Evolutionary conservation across 2,113 vertebrate species (phyloP).

Genomic region (Bufo gargarizans): DNA sequence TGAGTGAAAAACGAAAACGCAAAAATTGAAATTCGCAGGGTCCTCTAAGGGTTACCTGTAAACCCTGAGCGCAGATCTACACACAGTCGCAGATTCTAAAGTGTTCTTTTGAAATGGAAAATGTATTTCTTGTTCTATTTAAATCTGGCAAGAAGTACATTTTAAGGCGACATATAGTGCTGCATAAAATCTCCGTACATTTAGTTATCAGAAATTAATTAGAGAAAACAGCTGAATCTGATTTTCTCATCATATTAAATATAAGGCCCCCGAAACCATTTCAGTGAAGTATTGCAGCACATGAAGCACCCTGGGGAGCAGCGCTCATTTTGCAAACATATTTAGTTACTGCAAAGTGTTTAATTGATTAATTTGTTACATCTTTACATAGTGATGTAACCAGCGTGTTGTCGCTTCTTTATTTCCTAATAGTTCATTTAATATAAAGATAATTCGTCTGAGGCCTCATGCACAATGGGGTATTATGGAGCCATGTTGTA

Average conservation of each 20-base stretch:
- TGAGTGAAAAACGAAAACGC: too few species aligned
- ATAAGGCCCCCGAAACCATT: conserved; percentile 33
- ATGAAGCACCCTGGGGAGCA: conserved; percentile 26
- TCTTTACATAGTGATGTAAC: conserved; percentile 35
- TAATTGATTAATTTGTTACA: conserved; percentile 42
- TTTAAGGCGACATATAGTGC: neutral
- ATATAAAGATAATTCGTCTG: neutral
- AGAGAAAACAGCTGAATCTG: conserved; percentile 42
- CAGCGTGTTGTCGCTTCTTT: neutral
- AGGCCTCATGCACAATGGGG: neutral
- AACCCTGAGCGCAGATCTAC: neutral
- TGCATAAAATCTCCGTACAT: neutral
- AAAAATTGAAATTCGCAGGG: too few species aligned
- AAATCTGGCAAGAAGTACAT: neutral
- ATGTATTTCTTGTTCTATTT: conserved; percentile 2
- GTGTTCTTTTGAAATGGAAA: neutral
- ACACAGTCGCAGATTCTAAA: neutral
- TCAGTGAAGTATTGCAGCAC: neutral
- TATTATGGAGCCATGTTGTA: neutral
- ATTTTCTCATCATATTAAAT: conserved; percentile 39
- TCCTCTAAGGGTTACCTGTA: neutral
- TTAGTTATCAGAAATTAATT: conserved; percentile 45
- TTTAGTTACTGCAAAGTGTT: conserved; percentile 45
- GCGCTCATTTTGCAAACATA: conserved; percentile 47
- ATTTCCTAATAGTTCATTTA: neutral